A percentile compares a stretch with the other conserved stretches of the same genome.
Conservation (phyloP, 1,140 invertebrate genomes). For the Drosophila tani region DNA sequence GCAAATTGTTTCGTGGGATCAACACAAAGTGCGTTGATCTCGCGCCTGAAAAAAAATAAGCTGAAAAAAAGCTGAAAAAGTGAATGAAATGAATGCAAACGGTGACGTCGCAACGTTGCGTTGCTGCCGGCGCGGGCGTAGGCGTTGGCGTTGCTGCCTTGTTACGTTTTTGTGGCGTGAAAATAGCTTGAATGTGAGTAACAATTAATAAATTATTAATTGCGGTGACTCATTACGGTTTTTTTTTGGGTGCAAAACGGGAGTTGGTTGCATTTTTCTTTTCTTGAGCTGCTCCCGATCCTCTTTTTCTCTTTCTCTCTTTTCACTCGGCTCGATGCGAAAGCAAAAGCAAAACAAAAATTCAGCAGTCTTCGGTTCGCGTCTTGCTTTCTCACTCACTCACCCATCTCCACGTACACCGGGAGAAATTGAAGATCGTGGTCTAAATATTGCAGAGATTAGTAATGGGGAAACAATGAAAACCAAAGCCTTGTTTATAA, state of each 20-base stretch:
- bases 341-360: conserved; percentile 81
- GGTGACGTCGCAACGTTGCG: conserved; percentile 42
- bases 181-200: conserved; percentile 74
- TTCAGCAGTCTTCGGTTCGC: conserved; percentile 54
- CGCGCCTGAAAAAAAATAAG: conserved; percentile 27
- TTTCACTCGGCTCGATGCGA: conserved; percentile 74
- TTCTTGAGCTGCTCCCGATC: conserved; percentile 36
- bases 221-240: conserved; percentile 26
- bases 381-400: conserved; percentile 10
- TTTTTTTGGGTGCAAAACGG: conserved; percentile 1
- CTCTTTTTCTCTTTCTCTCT: conserved; percentile 29
- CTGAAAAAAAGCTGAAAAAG: conserved; percentile 55
- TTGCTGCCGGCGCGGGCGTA: conserved; percentile 11
- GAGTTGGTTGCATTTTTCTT: background rate
- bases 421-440: background rate
- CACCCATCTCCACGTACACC: conserved; percentile 6
- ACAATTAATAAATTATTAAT: conserved; percentile 77
- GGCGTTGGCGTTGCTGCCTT: conserved; percentile 32
- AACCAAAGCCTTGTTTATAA: too few species aligned
- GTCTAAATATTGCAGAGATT: background rate
- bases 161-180: conserved; percentile 49
- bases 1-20: conserved; percentile 83
- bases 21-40: conserved; percentile 82
- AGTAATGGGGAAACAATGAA: too few species aligned
- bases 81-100: conserved; percentile 75